Evolutionary conservation across 2,888 invertebrate species (phyloP), one percentile per base, ranked within the genome.

Genomic region (Thera obeliscata): DNA sequence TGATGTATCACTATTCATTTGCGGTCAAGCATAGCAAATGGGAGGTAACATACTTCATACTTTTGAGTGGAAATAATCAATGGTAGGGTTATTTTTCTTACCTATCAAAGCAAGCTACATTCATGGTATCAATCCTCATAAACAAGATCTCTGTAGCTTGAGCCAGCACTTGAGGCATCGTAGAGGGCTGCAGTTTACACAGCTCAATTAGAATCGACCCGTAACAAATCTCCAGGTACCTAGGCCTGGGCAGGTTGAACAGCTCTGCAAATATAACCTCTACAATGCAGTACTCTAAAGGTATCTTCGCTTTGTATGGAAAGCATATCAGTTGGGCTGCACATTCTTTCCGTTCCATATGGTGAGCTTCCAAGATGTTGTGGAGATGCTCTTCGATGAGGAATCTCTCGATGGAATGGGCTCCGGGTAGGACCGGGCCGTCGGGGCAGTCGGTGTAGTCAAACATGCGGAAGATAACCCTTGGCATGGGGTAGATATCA

Each of bases 371-470:
- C 73, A 99, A 95, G 49, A 99, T 99, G 78, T 98, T 98, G 81
- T 97, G 96, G 46, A 99, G 94, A 84, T 99, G 99, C 87, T 99
- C 99, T 86, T 99, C 99, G 78, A 99, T 98, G 1, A 99, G 94
- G 89, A 98, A 99, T 69, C 99, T 94, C 87, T 99, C 99, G 72
- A 99, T 99, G 0, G 99, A 98, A 91, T 99, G 99, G 33, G 98
- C 97, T 48, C 99, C 99, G 0, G 99, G 99, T 64, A 99, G 91
- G 56, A 97, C 96, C 0, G 97, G 97, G 0, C 96, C 98, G 87
- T 99, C 99, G 0, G 99, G 99, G 78, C 99, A 99, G 90, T 99
- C 99, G 0, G 99, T 99, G 87, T 99, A 99, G 88, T 99, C 99
- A 92, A 99, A 99, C 96, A 99, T 97, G 54, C 98, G 95, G 89